Evolutionary conservation across 2,797 vertebrate genomes (phyloP), one percentile per base, ranked within the genome.

Genomic region (Micrastur ruficollis): DNA sequence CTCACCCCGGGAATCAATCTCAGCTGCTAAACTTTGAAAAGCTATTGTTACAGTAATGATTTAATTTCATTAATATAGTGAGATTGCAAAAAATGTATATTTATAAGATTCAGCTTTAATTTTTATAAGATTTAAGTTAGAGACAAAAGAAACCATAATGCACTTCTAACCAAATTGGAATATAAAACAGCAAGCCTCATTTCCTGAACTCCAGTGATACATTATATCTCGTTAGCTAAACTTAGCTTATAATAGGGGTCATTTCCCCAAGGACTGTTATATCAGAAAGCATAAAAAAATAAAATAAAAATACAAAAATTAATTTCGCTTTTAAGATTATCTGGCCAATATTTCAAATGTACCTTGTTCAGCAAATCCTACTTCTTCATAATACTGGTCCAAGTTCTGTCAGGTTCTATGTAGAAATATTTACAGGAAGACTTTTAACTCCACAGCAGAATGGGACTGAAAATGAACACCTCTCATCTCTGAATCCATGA

Each of bases 131-230:
- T 93, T 94, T 92, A 86, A 96, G 90, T 46, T 46, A 72, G 50
- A 91, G 75, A 93, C 67, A 86, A 72, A 93, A 96, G 75, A 95
- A 93, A 84, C 44, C 9, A 38, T 92, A 94, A 92, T 53, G 75
- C 26, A 65, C 46, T 87, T 84, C 58, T 95, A 96, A 92, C 76
- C 91, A 63, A 85, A 85, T 13, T 80, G 65, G 17, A 68, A 94
- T 82, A 65, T 27, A 76, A 88, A 94, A 22, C 42, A 97, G 80
- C 70, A 63, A 81, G 36, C 13, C 40, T 83, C 79, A 78, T 88
- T 97, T 95, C 94, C 92, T 93, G 81, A 91, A 90, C 42, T 90
- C 65, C 20, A 40, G 59, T 38, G 16, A 14, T 82, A 89, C 22
- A 65, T 36, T 71, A 0, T 15, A 71, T 76, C 70, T 74, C 91